Evolutionary conservation across 1,140 invertebrate genomes (phyloP).

Genomic region (Drosophila persimilis): DNA sequence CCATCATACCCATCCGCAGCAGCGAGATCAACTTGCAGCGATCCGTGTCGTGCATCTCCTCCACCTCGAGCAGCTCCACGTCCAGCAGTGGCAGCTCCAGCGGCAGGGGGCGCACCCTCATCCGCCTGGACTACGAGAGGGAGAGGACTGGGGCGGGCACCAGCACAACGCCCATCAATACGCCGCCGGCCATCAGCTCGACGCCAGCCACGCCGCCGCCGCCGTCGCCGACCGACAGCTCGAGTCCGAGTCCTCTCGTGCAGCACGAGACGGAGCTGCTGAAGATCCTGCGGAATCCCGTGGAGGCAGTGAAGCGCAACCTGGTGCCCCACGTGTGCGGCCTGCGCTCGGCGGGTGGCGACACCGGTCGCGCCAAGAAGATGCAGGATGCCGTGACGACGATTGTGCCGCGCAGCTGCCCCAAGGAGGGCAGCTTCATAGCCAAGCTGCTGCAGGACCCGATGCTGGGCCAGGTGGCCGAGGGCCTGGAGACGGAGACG

Average conservation of each 20-base stretch:
- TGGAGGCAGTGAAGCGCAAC: constrained; percentile 88
- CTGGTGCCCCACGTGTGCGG: constrained; percentile 89
- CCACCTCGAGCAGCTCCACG: constrained; percentile 75
- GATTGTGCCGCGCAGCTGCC: background rate
- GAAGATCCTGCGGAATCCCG: constrained; percentile 86
- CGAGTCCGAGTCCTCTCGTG: constrained; percentile 35
- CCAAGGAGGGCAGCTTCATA: constrained; percentile 80
- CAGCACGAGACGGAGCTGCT: constrained; percentile 83
- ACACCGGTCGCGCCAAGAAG: constrained; percentile 40
- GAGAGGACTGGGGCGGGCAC: constrained; percentile 52
- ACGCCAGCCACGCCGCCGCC: constrained; percentile 46
- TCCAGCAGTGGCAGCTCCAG: constrained; percentile 61
- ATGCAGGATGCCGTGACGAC: constrained; percentile 16
- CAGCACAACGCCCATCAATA: constrained; percentile 60
- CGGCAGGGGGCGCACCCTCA: constrained; percentile 70
- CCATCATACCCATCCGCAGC: constrained; percentile 76
- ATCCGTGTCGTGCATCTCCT: constrained; percentile 75
- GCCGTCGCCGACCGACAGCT: constrained; percentile 1
- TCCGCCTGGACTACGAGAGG: constrained; percentile 71
- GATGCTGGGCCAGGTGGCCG: constrained; percentile 85
- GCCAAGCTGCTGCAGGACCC: constrained; percentile 86
- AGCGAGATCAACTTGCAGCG: constrained; percentile 71
- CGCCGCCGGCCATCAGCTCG: constrained; percentile 47
- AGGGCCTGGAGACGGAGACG: constrained; percentile 85
- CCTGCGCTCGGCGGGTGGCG: constrained; percentile 24